Evolutionary conservation across 2,797 vertebrate species (phyloP).

Genomic region (Halcyon leucocephala): DNA sequence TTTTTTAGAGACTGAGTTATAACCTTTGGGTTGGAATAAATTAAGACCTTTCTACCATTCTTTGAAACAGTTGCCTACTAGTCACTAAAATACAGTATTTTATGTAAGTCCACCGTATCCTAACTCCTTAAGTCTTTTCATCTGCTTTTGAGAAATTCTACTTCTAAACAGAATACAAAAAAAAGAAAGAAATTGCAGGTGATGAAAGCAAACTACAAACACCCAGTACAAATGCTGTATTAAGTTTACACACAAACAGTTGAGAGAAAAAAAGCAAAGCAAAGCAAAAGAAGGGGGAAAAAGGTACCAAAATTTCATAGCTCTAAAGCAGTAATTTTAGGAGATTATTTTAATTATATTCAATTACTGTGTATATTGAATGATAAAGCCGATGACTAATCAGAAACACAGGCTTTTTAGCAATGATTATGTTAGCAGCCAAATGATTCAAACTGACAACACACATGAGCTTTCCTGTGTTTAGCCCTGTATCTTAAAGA

Average conservation of each 20-base stretch:
- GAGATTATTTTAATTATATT: constrained; percentile 37
- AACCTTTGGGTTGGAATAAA: neutral
- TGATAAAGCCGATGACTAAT: constrained; percentile 22
- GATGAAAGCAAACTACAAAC: neutral
- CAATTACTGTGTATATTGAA: constrained; percentile 16
- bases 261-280: neutral
- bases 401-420: constrained; percentile 18
- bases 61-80: neutral
- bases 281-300: neutral
- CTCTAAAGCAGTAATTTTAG: constrained; percentile 31
- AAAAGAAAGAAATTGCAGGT: neutral
- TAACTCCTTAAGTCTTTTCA: neutral
- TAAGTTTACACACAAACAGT: neutral
- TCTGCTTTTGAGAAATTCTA: neutral
- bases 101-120: neutral
- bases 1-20: neutral
- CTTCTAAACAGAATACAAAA: neutral
- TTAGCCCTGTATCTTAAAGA: constrained; percentile 15
- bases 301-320: constrained; percentile 4
- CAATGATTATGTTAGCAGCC: constrained; percentile 24
- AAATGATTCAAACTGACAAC: constrained; percentile 20
- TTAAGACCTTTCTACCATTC: neutral
- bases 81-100: neutral
- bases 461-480: neutral
- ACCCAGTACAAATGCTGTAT: neutral